Evolutionary conservation across 1,140 invertebrate species (phyloP).

Genomic region (Euura lappo): DNA sequence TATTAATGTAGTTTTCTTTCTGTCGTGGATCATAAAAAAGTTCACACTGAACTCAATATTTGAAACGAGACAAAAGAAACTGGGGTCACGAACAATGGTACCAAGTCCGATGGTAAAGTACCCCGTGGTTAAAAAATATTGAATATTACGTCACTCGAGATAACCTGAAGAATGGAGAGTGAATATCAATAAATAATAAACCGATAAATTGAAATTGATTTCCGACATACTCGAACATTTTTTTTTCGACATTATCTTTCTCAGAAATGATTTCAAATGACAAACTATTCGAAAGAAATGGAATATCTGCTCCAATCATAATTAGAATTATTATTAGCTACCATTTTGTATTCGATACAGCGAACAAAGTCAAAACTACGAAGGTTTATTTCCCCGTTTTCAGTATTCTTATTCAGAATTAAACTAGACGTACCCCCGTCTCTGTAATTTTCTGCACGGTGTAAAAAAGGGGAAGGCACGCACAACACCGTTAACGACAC

Average conservation of each 20-base stretch:
- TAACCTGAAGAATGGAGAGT: too few relatives aligned
- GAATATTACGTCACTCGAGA: neutral
- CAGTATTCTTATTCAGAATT: conserved; percentile 35
- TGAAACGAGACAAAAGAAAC: neutral
- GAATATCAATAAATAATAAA: too few relatives aligned
- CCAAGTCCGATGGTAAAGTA: too few relatives aligned
- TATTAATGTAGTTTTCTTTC: neutral
- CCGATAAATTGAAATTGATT: too few relatives aligned
- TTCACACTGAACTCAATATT: neutral
- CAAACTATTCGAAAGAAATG: too few relatives aligned
- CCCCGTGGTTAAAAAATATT: neutral
- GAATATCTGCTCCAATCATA: too few relatives aligned
- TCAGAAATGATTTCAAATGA: too few relatives aligned
- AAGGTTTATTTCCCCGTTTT: conserved; percentile 10
- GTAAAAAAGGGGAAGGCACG: neutral
- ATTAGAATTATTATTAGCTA: too few relatives aligned
- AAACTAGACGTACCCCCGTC: neutral
- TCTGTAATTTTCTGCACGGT: conserved; percentile 1
- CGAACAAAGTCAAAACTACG: neutral
- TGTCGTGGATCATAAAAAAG: neutral
- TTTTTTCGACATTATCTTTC: too few relatives aligned
- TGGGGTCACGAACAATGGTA: neutral
- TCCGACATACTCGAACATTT: too few relatives aligned
- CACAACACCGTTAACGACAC: conserved; percentile 50
- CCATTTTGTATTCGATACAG: too few relatives aligned